Evolutionary conservation across 23 tunicate genomes (phyloP), one percentile per base, ranked within the genome.

Genomic region (Aplidium turbinatum): DNA sequence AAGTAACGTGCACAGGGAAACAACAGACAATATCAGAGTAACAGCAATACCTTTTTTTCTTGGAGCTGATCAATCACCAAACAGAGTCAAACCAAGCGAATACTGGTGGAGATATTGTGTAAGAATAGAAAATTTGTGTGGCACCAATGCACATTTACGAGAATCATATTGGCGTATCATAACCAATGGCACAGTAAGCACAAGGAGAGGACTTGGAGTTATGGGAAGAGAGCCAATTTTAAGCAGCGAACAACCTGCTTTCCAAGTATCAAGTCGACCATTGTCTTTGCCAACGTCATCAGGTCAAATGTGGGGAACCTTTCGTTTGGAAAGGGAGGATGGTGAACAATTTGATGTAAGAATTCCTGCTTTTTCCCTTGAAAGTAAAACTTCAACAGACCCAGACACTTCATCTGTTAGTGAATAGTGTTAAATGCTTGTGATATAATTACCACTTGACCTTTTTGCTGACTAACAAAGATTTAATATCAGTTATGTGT

Each of bases 31-130:
- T 35, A 79, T 91, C 21, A 72, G 91, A 53, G 91, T 91, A 20
- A 91, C 97, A 29, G 97, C 87, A 4, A 91, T 91, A 40, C 97
- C 97, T 1, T 91, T 91, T 84, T 91, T 72, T 38, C 78, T 91
- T 22, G 97, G 97, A 29, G 78, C 67, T 19, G 87, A 84, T 38
- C 9, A 65, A 6, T 29, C 50, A 6, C 48, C 7, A 2, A 18
- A 25, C 5, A 23, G 50, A 35, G 23, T 38, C 1, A 77, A 67
- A 27, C 83, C 75, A 4, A 30, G 65, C 21, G 85, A 80, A 69
- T 80, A 68, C 38, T 80, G 85, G 96, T 89, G 96, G 96, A 58
- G 96, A 40, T 89, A 84, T 53, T 84, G 84, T 74, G 76, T 91
- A 27, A 60, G 97, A 20, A 73, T 91, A 65, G 97, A 91, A 56